Conservation (phyloP, 2,888 invertebrate genomes). For the Pyrocoelia pectoralis region DNA sequence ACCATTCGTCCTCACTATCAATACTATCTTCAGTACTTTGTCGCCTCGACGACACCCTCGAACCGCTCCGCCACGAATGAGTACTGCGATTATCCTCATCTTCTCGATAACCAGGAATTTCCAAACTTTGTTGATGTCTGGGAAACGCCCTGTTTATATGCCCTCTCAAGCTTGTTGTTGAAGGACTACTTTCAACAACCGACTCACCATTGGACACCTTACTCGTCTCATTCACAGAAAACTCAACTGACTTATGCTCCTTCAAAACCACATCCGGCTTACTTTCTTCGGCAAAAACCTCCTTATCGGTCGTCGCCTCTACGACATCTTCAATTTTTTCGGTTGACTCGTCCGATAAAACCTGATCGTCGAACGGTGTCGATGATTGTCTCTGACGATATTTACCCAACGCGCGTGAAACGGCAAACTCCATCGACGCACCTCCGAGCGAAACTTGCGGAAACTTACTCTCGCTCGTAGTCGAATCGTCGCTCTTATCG, state of each 20-base stretch:
- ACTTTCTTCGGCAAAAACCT: constrained; percentile 32
- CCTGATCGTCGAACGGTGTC: constrained; percentile 75
- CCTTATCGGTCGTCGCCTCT: constrained; percentile 8
- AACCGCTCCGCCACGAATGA: constrained; percentile 87
- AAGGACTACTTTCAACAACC: constrained; percentile 71
- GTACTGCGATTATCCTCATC: constrained; percentile 85
- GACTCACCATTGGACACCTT: constrained; percentile 63
- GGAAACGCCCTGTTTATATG: constrained; percentile 69
- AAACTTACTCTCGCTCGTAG: constrained; percentile 62
- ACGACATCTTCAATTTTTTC: constrained; percentile 30
- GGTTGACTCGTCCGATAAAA: constrained; percentile 58
- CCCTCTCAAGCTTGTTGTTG: constrained; percentile 68
- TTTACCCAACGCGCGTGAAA: constrained; percentile 81
- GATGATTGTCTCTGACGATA: constrained; percentile 78
- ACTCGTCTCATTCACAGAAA: constrained; percentile 46
- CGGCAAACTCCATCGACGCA: constrained; percentile 84
- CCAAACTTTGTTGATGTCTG: constrained; percentile 79
- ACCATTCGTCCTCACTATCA: constrained; percentile 94
- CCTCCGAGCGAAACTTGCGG: constrained; percentile 67
- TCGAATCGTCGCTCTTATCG: constrained; percentile 68
- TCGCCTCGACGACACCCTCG: constrained; percentile 83
- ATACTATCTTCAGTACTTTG: constrained; percentile 94
- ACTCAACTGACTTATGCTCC: constrained; percentile 54
- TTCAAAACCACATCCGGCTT: constrained; percentile 35
- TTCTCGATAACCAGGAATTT: constrained; percentile 73